Evolutionary conservation across 1,140 invertebrate species (phyloP).

Genomic region (Camponotus floridanus): DNA sequence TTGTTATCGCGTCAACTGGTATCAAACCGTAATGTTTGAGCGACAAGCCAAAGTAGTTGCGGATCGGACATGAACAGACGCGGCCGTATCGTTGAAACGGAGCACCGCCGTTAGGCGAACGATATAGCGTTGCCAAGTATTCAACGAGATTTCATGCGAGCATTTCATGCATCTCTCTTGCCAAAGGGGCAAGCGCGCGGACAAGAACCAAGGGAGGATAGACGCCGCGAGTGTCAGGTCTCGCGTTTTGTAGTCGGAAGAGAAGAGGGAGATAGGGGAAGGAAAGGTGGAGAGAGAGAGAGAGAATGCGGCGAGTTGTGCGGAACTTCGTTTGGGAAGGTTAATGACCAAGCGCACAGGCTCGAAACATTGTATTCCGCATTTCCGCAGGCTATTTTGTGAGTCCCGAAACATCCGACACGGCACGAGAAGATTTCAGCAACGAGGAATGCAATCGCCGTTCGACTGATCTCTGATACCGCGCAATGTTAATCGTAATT

Average conservation of each 20-base stretch:
- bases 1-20: conserved; percentile 17
- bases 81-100: conserved; percentile 5
- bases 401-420: conserved; percentile 39
- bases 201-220: conserved; percentile 39
- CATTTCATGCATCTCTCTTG: conserved; percentile 58
- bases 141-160: conserved; percentile 61
- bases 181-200: conserved; percentile 50
- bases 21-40: conserved; percentile 24
- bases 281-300: conserved; percentile 18
- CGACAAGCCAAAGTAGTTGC: conserved; percentile 45
- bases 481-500: conserved; percentile 21
- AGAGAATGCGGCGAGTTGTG: neutral
- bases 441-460: conserved; percentile 34
- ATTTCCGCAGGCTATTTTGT: conserved; percentile 67
- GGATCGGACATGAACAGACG: conserved; percentile 19
- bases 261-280: too few relatives aligned
- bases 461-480: conserved; percentile 28
- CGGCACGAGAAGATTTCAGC: conserved; percentile 48
- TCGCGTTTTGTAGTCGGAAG: conserved; percentile 24
- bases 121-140: conserved; percentile 54
- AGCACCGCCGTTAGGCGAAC: neutral
- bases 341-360: conserved; percentile 72
- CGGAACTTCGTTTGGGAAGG: conserved; percentile 36
- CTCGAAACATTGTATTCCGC: conserved; percentile 70
- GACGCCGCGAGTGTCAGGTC: conserved; percentile 29